Percentiles rank a stretch among this genome's conserved stretches.
Evolutionary conservation across 1,140 invertebrate species (phyloP).

Genomic region (roundworm (Caenorhabditis elegans)): DNA sequence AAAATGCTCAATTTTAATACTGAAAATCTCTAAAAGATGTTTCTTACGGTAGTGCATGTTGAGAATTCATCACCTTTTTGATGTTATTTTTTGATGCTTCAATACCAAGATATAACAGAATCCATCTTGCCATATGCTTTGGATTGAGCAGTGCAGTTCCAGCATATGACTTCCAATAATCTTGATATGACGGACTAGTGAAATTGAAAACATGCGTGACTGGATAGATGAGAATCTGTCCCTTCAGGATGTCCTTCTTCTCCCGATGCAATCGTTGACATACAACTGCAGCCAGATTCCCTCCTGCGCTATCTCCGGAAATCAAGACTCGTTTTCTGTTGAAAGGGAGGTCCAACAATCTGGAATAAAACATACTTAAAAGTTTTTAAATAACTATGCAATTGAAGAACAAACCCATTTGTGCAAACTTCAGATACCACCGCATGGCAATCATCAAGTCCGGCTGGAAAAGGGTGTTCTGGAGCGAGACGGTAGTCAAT

Average conservation of each 20-base stretch:
- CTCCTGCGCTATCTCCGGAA: slow-evolving; percentile 47
- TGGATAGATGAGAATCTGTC: slow-evolving; percentile 49
- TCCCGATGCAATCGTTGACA: slow-evolving; percentile 32
- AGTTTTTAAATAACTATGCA: background rate
- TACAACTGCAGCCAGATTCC: slow-evolving; percentile 49
- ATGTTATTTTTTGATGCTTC: slow-evolving; percentile 23
- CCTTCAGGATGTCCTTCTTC: background rate
- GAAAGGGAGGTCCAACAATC: slow-evolving; percentile 10
- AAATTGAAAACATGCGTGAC: slow-evolving; percentile 46
- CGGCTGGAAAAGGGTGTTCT: slow-evolving; percentile 58
- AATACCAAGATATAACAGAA: slow-evolving; percentile 45
- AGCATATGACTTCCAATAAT: slow-evolving; percentile 38
- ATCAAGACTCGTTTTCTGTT: slow-evolving; percentile 33
- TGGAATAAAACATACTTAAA: background rate
- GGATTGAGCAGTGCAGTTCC: slow-evolving; percentile 47
- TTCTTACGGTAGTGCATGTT: slow-evolving; percentile 24
- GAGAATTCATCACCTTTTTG: slow-evolving; percentile 38
- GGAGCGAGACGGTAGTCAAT: slow-evolving; percentile 63
- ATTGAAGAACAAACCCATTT: background rate
- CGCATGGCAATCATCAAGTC: slow-evolving; percentile 57
- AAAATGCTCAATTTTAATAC: background rate
- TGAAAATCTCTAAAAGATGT: background rate
- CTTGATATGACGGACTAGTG: slow-evolving; percentile 42
- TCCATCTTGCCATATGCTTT: slow-evolving; percentile 48
- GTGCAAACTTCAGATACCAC: slow-evolving; percentile 56